These are phyloP conservation scores for Megaceryle maxima DNA, from an alignment of 2,113 vertebrate species.

Conservation along the genomic window DNA sequence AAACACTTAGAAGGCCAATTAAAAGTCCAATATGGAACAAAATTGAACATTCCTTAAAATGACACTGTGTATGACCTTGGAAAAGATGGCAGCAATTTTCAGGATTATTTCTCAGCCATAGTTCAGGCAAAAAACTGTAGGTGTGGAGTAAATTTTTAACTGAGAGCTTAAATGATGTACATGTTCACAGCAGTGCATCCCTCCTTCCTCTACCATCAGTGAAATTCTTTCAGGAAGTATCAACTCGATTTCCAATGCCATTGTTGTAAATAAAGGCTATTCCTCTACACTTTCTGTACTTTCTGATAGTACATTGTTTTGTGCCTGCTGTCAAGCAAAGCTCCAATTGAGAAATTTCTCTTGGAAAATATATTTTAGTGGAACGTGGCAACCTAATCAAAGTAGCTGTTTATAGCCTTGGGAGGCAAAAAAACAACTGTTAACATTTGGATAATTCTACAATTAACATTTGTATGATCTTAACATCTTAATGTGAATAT, in stretches of 20 bases:
- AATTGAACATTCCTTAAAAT: background rate
- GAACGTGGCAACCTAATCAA: background rate
- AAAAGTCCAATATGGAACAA: background rate
- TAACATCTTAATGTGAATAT: constrained; percentile 2
- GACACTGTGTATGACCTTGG: background rate
- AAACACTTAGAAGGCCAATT: background rate
- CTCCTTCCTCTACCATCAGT: background rate
- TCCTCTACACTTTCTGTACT: background rate
- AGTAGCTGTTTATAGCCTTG: constrained; percentile 7
- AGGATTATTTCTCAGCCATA: background rate
- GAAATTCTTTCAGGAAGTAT: background rate
- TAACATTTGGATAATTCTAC: background rate
- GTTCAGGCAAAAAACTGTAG: constrained; percentile 7
- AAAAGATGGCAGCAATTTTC: background rate
- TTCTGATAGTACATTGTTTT: background rate
- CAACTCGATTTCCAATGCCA: background rate
- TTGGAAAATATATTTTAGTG: background rate
- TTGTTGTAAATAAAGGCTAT: background rate
- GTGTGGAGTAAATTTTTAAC: constrained; percentile 44
- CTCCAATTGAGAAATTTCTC: background rate
- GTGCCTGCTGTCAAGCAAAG: background rate
- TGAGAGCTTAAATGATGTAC: constrained; percentile 30
- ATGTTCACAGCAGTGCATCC: background rate
- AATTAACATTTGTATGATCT: constrained; percentile 5
- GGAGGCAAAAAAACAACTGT: constrained; percentile 12